These are phyloP conservation scores for Gastrophysa polygoni DNA, from an alignment of 2,888 invertebrate genomes.

Conservation along the genomic window DNA sequence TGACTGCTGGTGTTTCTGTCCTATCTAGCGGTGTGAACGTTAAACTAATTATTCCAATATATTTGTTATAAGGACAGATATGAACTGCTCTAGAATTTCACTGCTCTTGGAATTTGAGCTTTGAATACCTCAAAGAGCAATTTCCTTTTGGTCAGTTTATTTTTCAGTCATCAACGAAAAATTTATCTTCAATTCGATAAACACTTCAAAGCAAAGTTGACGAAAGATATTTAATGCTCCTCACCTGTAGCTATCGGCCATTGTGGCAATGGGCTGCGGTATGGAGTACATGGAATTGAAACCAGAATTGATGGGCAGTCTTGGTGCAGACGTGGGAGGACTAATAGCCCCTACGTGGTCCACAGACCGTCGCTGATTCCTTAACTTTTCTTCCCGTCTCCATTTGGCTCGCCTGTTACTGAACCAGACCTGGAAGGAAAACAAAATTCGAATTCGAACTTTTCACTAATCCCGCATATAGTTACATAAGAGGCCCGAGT, in stretches of 20 bases:
- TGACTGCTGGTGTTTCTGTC: no score
- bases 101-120: no score
- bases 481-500: no score
- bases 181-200: no score
- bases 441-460: background rate
- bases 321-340: slow-evolving; percentile 66
- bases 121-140: no score
- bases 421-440: slow-evolving; percentile 91
- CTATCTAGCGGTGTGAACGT: no score
- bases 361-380: slow-evolving; percentile 82
- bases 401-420: slow-evolving; percentile 99
- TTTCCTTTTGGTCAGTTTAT: no score
- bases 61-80: no score
- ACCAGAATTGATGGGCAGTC: slow-evolving; percentile 79
- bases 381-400: slow-evolving; percentile 97
- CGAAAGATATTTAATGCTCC: slow-evolving; percentile 34
- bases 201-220: background rate
- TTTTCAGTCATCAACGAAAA: no score
- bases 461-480: no score
- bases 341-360: slow-evolving; percentile 62
- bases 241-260: slow-evolving; percentile 87
- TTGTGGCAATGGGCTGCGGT: slow-evolving; percentile 92
- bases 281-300: slow-evolving; percentile 96
- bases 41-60: no score
- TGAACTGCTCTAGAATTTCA: no score